Evolutionary conservation across 2,113 vertebrate genomes (phyloP).

Genomic region (Ellobius talpinus): DNA sequence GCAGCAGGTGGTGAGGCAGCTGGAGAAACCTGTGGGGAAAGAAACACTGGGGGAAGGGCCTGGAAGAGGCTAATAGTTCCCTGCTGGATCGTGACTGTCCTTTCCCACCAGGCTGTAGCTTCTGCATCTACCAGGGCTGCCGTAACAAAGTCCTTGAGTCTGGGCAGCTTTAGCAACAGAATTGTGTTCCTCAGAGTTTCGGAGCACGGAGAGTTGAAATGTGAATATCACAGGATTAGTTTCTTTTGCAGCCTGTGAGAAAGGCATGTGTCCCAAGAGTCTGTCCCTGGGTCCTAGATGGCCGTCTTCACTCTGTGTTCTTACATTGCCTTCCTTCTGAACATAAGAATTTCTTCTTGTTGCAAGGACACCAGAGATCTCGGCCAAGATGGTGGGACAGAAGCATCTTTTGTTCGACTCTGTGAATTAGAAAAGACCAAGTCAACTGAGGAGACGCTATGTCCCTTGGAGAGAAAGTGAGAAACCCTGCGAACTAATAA

Average conservation of each 20-base stretch:
- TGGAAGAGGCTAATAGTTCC: not conserved
- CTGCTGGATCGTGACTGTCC: fast-evolving
- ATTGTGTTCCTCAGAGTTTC: not conserved
- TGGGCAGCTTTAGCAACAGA: not conserved
- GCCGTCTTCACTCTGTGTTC: not conserved
- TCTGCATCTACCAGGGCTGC: not conserved
- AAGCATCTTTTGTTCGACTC: constrained; percentile 6
- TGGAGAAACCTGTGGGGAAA: not conserved
- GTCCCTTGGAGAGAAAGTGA: not conserved
- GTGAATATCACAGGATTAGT: not conserved
- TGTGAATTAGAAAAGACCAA: not conserved
- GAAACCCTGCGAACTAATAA: not conserved
- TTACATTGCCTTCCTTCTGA: fast-evolving
- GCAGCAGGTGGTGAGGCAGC: not conserved
- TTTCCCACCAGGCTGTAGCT: not conserved
- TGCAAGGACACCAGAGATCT: not conserved
- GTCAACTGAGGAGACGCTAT: not conserved
- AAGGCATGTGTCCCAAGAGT: not conserved
- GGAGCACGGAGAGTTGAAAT: not conserved
- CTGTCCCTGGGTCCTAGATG: not conserved
- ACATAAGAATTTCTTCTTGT: not conserved
- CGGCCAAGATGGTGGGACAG: not conserved
- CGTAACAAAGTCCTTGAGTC: not conserved
- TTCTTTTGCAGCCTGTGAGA: not conserved
- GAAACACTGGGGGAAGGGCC: not conserved